phyloP scores from a whole-genome alignment of 2,797 vertebrate genomes.

The Argya squamiceps region DNA sequence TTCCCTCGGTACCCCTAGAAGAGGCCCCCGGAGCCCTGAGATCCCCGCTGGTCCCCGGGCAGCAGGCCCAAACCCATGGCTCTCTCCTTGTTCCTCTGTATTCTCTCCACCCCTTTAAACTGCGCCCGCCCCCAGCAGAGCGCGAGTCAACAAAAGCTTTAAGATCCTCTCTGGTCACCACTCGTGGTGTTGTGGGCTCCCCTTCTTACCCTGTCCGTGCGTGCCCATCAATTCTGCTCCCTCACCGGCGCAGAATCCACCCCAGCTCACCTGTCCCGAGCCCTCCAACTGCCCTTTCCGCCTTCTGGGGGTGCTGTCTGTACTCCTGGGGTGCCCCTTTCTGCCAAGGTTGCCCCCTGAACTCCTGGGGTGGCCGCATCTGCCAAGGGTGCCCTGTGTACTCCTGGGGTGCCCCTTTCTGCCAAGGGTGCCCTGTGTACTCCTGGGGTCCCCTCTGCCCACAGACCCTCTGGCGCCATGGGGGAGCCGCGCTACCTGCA shows the following conservation, averaged over 20 bases:
- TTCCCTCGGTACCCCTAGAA: not conserved
- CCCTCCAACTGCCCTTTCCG: not conserved
- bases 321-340: too few relatives aligned
- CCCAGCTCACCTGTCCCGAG: too few relatives aligned
- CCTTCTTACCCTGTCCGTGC: rapidly evolving
- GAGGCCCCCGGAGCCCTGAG: too few relatives aligned
- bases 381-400: too few relatives aligned
- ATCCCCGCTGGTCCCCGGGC: not conserved
- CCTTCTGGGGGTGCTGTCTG: not conserved
- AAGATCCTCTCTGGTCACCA: rapidly evolving
- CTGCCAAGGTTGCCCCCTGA: too few relatives aligned
- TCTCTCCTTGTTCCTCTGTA: not conserved
- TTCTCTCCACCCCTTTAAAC: not conserved
- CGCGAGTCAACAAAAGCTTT: not conserved
- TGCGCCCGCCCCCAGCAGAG: not conserved
- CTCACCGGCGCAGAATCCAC: not conserved
- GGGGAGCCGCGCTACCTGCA: not conserved
- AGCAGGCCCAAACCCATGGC: not conserved
- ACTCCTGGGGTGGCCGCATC: too few relatives aligned
- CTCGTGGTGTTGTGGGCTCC: rapidly evolving
- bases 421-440: not conserved
- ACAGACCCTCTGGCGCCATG: not conserved
- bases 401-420: too few relatives aligned
- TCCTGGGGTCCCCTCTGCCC: not conserved
- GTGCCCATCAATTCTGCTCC: not conserved